Evolutionary conservation across 2,113 vertebrate species (phyloP).

Genomic region (Taxidea taxus): DNA sequence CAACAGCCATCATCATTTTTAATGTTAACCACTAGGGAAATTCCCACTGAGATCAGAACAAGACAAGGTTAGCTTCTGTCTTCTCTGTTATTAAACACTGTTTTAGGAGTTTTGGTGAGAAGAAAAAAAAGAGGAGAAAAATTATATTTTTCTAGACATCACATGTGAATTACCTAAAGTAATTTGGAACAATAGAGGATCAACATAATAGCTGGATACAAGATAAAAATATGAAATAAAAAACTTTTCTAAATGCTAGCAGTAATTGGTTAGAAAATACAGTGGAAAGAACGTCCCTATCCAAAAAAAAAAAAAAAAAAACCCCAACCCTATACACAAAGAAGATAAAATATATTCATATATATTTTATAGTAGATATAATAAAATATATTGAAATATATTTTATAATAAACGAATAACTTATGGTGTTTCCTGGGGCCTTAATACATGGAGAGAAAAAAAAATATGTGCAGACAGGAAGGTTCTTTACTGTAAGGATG

Average conservation of each 20-base stretch:
- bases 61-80: slow-evolving; percentile 19
- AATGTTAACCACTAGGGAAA: slow-evolving; percentile 66
- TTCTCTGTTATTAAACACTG: slow-evolving; percentile 25
- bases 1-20: slow-evolving; percentile 42
- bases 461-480: background rate
- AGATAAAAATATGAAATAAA: slow-evolving; percentile 22
- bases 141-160: background rate
- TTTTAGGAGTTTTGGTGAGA: slow-evolving; percentile 36
- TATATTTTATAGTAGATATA: background rate
- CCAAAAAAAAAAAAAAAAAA: background rate
- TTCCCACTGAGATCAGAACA: slow-evolving; percentile 62
- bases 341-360: background rate
- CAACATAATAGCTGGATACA: background rate
- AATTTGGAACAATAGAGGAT: slow-evolving; percentile 22
- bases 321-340: background rate
- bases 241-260: background rate
- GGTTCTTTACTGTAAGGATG: background rate
- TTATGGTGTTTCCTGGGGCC: background rate
- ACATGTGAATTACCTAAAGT: slow-evolving; percentile 13
- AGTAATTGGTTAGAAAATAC: slow-evolving; percentile 8
- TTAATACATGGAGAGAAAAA: background rate
- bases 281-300: background rate
- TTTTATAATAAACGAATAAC: background rate
- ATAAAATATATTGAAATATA: background rate
- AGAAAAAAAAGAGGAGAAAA: background rate